Evolutionary conservation across 64 coral and sea anemone genomes (phyloP).

Genomic region (Anthopleura sola): DNA sequence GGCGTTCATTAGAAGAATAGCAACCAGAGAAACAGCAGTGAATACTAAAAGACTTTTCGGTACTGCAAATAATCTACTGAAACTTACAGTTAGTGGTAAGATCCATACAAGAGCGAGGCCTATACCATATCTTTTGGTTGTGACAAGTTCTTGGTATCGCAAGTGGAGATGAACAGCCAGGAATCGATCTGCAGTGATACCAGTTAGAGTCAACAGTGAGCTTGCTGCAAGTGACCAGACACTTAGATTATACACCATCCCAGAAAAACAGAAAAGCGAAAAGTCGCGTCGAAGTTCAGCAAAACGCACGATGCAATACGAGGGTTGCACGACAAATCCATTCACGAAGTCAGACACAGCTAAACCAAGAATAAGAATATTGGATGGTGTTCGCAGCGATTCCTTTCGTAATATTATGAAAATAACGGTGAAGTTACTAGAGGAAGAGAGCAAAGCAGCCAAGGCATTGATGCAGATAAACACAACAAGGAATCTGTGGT

Average conservation of each 20-base stretch:
- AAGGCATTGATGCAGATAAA: neutral
- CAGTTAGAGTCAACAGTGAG: neutral
- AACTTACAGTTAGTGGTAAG: neutral
- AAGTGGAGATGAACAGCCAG: neutral
- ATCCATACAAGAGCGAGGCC: neutral
- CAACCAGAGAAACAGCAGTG: neutral
- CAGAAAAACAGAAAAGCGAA: neutral
- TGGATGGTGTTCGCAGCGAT: neutral
- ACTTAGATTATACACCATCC: neutral
- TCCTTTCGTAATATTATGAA: neutral
- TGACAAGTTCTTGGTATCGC: neutral
- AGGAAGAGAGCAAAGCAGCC: neutral
- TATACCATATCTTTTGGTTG: neutral
- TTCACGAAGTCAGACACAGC: neutral
- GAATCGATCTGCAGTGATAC: neutral
- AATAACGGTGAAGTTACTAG: neutral
- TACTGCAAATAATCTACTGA: neutral
- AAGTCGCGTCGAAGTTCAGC: neutral
- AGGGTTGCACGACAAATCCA: neutral
- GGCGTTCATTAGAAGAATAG: neutral
- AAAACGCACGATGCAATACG: neutral
- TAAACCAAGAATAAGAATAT: conserved; percentile 1
- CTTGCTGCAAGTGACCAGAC: neutral
- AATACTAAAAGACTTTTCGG: neutral
- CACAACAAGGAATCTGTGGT: too few species aligned